Percentiles rank a stretch among this genome's conserved stretches.
Evolutionary conservation across 1,140 invertebrate species (phyloP).

Genomic region (Drusus annulatus): DNA sequence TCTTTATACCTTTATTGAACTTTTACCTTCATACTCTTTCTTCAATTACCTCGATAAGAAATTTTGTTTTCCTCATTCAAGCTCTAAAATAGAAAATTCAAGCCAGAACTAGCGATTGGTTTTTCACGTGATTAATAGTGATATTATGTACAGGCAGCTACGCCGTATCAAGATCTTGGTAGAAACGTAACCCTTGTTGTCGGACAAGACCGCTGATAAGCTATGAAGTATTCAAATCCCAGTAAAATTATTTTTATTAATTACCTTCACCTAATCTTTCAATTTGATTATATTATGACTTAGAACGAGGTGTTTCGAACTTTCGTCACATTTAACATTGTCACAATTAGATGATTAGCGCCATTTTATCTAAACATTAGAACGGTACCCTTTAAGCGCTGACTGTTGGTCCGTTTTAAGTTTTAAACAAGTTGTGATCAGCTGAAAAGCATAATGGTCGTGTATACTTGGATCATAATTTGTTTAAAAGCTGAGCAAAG

Average conservation of each 20-base stretch:
- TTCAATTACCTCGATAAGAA: background rate
- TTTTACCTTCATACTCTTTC: background rate
- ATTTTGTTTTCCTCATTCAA: background rate
- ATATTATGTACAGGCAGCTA: background rate
- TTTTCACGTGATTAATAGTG: background rate
- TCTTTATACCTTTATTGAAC: background rate
- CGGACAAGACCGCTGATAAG: background rate
- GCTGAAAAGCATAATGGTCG: too few species aligned
- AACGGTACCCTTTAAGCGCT: too few species aligned
- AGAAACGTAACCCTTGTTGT: background rate
- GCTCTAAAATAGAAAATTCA: background rate
- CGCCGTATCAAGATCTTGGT: background rate
- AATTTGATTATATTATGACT: too few species aligned
- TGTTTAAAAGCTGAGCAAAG: too few species aligned
- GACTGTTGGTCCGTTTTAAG: too few species aligned
- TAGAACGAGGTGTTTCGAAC: too few species aligned
- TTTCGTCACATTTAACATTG: too few species aligned
- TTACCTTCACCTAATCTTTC: background rate
- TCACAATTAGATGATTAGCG: too few species aligned
- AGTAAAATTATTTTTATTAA: background rate
- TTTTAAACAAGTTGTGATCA: too few species aligned
- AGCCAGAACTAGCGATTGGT: background rate
- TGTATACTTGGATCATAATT: too few species aligned
- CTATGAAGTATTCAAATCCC: background rate
- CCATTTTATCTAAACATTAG: too few species aligned